Percentiles rank a stretch among this genome's conserved stretches.
Conservation (phyloP, 2,888 invertebrate genomes). For the Agriopis marginaria region DNA sequence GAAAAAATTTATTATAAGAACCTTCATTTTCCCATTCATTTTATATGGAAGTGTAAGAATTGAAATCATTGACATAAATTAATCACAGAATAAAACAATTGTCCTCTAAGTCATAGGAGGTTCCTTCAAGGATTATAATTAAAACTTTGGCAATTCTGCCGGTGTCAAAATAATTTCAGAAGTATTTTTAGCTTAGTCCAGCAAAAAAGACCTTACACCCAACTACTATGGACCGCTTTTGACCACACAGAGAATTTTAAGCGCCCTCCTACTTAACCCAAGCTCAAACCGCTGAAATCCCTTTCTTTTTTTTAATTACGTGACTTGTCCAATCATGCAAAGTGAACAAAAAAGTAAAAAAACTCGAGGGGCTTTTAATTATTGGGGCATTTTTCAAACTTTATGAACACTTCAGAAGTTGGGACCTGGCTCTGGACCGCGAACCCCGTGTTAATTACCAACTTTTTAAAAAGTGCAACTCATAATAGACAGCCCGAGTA, state of each 20-base stretch:
- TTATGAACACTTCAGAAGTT: constrained; percentile 80
- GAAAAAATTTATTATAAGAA: no score
- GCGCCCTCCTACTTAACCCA: constrained; percentile 22
- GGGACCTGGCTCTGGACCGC: constrained; percentile 71
- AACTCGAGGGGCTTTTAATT: constrained; percentile 72
- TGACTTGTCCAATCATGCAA: constrained; percentile 58
- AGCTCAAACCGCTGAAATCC: constrained; percentile 22
- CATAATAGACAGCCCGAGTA: constrained; percentile 82
- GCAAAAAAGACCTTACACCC: neutral
- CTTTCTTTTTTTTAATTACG: constrained; percentile 56
- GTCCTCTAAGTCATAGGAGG: no score
- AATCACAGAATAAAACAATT: no score
- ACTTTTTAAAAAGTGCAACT: constrained; percentile 84
- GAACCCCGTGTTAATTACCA: constrained; percentile 81
- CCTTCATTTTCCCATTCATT: no score
- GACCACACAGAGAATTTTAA: constrained; percentile 16
- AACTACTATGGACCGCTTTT: neutral
- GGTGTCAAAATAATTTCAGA: neutral
- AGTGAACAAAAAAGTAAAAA: constrained; percentile 57
- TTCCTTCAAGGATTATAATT: neutral
- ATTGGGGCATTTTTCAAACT: constrained; percentile 78
- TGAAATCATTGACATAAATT: no score
- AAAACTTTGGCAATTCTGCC: neutral
- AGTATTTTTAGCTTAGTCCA: neutral
- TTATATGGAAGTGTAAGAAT: no score